Percentiles rank a stretch among this genome's conserved stretches.
phyloP scores from a whole-genome alignment of 2,888 invertebrate species.

The Pammene fasciana region DNA sequence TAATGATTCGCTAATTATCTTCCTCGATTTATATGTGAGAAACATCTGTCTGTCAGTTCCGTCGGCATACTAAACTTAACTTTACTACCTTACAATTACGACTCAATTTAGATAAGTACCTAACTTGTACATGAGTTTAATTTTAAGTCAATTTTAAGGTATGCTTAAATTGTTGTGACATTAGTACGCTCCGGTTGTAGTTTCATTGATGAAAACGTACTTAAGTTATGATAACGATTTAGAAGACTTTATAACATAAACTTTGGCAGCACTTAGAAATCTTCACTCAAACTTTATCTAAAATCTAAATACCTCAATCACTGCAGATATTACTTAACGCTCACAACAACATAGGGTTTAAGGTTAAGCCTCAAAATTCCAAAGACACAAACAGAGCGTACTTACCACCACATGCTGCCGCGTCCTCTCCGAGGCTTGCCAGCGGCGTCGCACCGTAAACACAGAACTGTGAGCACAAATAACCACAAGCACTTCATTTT shows the following conservation, averaged over 20 bases:
- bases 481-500: conserved; percentile 83
- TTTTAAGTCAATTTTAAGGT: conserved; percentile 29
- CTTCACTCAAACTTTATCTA: conserved; percentile 13
- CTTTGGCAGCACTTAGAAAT: not conserved
- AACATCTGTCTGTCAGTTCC: conserved; percentile 41
- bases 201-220: conserved; percentile 37
- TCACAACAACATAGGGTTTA: not conserved
- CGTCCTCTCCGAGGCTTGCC: conserved; percentile 89
- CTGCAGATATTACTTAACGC: not conserved
- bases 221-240: not conserved
- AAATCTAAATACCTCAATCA: conserved; percentile 1
- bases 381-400: conserved; percentile 49
- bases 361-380: conserved; percentile 27
- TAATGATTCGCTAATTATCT: conserved; percentile 70
- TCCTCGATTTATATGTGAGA: conserved; percentile 44
- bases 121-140: conserved; percentile 4
- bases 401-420: conserved; percentile 97
- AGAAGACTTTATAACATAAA: conserved; percentile 30
- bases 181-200: conserved; percentile 9
- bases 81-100: conserved; percentile 19
- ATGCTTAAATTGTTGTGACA: conserved; percentile 33
- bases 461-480: conserved; percentile 81
- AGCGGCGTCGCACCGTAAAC: conserved; percentile 76
- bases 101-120: conserved; percentile 7
- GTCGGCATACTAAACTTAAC: conserved; percentile 3